Percentiles rank a stretch among this genome's conserved stretches.
Evolutionary conservation across 1,140 invertebrate species (phyloP).

Genomic region (Platorchestia sp.): DNA sequence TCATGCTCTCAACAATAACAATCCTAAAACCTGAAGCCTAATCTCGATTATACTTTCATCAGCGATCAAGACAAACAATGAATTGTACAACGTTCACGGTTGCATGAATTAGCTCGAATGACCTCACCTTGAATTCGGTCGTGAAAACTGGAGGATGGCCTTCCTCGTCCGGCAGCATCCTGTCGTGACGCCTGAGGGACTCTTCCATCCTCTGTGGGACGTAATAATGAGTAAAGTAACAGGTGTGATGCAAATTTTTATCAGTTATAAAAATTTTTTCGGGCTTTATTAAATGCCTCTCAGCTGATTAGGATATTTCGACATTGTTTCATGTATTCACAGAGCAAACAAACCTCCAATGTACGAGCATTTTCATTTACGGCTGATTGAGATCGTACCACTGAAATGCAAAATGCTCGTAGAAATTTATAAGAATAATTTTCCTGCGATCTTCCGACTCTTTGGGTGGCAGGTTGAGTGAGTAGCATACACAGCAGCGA

Average conservation of each 20-base stretch:
- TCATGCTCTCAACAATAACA: not conserved
- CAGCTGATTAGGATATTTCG: not conserved
- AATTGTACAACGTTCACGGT: not conserved
- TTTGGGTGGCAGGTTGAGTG: not conserved
- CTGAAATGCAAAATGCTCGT: not conserved
- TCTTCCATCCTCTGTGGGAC: slow-evolving; percentile 78
- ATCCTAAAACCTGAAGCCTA: not conserved
- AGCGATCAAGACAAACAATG: not conserved
- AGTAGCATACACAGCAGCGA: not conserved
- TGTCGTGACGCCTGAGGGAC: slow-evolving; percentile 77
- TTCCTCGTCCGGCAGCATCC: slow-evolving; percentile 76
- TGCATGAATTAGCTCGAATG: not conserved
- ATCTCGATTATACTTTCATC: not conserved
- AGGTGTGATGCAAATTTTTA: not conserved
- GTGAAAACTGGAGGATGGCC: slow-evolving; percentile 90
- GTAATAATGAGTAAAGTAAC: not conserved
- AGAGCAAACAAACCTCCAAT: not conserved
- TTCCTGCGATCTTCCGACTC: not conserved
- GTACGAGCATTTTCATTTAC: not conserved
- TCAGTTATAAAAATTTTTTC: not conserved
- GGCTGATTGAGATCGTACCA: not conserved
- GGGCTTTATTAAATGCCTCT: not conserved
- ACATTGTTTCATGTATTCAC: not conserved
- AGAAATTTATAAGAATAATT: not conserved
- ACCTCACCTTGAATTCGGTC: slow-evolving; percentile 74